Percentiles rank a stretch among this genome's conserved stretches.
phyloP scores from a whole-genome alignment of 2,797 vertebrate species.

The Spea hammondii region DNA sequence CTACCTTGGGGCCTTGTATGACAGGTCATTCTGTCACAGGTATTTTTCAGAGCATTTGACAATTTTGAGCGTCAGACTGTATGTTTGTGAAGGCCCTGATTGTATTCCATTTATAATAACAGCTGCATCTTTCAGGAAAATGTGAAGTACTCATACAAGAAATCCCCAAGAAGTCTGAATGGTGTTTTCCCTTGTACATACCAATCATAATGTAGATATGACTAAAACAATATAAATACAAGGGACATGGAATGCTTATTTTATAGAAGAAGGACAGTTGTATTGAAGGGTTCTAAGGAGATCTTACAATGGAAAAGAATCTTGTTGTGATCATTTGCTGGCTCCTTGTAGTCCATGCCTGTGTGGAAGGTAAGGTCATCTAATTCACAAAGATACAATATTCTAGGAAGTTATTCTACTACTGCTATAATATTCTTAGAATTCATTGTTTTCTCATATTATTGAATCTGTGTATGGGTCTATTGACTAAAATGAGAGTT shows the following conservation, averaged over 20 bases:
- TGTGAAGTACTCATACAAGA: slow-evolving; percentile 17
- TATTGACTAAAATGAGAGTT: no score
- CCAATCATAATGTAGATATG: background rate
- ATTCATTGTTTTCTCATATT: no score
- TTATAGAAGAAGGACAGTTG: background rate
- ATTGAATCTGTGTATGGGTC: no score
- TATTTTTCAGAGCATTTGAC: no score
- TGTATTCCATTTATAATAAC: slow-evolving; percentile 3
- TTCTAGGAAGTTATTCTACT: background rate
- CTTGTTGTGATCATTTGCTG: slow-evolving; percentile 6
- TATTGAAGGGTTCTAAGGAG: background rate
- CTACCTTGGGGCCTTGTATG: no score
- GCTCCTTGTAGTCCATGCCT: slow-evolving; percentile 8
- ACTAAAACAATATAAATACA: slow-evolving; percentile 10
- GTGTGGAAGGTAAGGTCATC: slow-evolving; percentile 21
- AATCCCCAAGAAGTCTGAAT: slow-evolving; percentile 12
- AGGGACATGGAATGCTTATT: background rate
- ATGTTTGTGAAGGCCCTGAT: background rate
- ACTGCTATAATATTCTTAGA: no score
- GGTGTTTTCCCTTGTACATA: slow-evolving; percentile 20
- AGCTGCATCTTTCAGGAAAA: slow-evolving; percentile 13
- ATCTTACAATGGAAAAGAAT: slow-evolving; percentile 4
- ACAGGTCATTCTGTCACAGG: no score
- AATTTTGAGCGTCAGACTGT: no score
- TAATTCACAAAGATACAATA: background rate